These are phyloP conservation scores for Drosophila repletoides DNA, from an alignment of 1,140 invertebrate genomes.

Conservation along the genomic window DNA sequence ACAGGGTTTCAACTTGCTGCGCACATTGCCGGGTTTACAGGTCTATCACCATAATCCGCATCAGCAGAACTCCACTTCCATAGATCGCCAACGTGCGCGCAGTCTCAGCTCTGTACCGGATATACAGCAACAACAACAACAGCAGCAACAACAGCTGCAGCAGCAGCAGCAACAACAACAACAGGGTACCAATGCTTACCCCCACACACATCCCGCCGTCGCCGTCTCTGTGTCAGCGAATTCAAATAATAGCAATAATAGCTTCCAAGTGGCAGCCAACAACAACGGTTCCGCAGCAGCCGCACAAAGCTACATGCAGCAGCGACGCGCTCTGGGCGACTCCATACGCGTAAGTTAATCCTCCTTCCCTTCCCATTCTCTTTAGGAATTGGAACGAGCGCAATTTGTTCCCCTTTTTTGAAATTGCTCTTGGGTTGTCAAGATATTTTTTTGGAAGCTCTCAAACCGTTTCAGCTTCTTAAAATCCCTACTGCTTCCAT, in stretches of 20 bases:
- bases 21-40: conserved; percentile 88
- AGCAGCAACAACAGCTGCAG: conserved; percentile 60
- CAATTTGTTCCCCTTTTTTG: no score
- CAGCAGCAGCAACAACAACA: conserved; percentile 53
- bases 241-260: conserved; percentile 82
- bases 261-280: conserved; percentile 64
- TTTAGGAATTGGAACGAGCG: no score
- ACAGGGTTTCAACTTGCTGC: conserved; percentile 88
- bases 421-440: no score
- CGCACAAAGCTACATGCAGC: conserved; percentile 64
- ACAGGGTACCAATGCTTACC: conserved; percentile 29
- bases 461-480: no score
- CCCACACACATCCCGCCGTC: conserved; percentile 50
- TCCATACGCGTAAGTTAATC: conserved; percentile 62
- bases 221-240: conserved; percentile 51
- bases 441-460: no score
- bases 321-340: conserved; percentile 61
- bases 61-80: conserved; percentile 54
- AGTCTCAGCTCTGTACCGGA: conserved; percentile 93
- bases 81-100: conserved; percentile 89
- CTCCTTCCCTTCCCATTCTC: background rate
- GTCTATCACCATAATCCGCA: conserved; percentile 83
- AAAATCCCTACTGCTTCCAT: no score
- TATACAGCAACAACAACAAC: conserved; percentile 83
- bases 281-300: conserved; percentile 60